phyloP scores from a whole-genome alignment of 2,888 invertebrate species.

The Ichneumoninae sp. region DNA sequence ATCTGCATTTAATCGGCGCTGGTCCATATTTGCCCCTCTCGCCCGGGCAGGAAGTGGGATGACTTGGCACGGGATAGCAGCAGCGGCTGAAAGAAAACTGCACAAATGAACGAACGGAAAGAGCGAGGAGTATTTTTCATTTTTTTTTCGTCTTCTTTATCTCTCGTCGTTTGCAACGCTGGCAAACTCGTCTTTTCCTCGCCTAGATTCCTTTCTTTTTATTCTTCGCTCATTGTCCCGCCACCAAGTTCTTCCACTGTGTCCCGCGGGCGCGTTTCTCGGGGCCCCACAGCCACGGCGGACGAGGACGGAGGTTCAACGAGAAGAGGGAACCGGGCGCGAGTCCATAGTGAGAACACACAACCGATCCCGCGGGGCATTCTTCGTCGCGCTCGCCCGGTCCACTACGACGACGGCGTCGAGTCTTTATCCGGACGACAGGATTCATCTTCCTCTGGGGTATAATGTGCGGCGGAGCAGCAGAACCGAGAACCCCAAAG shows the following conservation, averaged over 20 bases:
- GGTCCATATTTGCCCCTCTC: neutral
- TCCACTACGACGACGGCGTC: slow-evolving; percentile 42
- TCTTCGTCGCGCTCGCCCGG: slow-evolving; percentile 52
- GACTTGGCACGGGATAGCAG: slow-evolving; percentile 7
- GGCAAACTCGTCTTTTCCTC: slow-evolving; percentile 56
- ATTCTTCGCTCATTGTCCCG: slow-evolving; percentile 63
- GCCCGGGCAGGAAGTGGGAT: neutral
- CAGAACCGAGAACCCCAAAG: slow-evolving; percentile 43
- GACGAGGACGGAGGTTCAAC: slow-evolving; percentile 46
- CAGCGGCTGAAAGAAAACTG: neutral
- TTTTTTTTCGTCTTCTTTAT: slow-evolving; percentile 24
- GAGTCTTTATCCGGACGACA: slow-evolving; percentile 41
- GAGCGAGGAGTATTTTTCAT: slow-evolving; percentile 48
- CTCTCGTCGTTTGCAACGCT: slow-evolving; percentile 64
- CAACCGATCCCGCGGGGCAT: slow-evolving; percentile 62
- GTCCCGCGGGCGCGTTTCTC: slow-evolving; percentile 60
- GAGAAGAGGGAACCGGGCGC: slow-evolving; percentile 53
- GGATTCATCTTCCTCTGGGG: slow-evolving; percentile 62
- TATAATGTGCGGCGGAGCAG: slow-evolving; percentile 31
- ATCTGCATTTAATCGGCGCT: neutral
- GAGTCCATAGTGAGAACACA: slow-evolving; percentile 51
- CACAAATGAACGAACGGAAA: slow-evolving; percentile 28
- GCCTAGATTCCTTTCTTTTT: slow-evolving; percentile 35
- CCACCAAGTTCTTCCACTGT: slow-evolving; percentile 59
- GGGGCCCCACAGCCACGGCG: slow-evolving; percentile 46